These are phyloP conservation scores for Lytechinus pictus DNA, from an alignment of 35 echinoderm and acorn worm genomes.

Conservation along the genomic window DNA sequence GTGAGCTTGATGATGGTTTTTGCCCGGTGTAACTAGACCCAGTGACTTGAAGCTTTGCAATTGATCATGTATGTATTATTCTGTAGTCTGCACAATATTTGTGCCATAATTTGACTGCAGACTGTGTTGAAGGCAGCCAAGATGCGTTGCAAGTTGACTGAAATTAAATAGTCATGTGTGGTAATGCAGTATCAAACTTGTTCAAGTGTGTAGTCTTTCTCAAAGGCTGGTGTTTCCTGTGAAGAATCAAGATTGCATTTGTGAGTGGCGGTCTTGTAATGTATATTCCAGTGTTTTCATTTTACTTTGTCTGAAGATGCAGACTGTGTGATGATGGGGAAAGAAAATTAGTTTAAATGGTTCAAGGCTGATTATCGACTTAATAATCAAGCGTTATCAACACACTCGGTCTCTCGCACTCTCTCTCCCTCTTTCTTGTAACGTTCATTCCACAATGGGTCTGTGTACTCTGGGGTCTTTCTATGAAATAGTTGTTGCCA, in stretches of 20 bases:
- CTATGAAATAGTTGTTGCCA: too few relatives aligned
- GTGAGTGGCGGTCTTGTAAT: not conserved
- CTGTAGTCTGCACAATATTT: not conserved
- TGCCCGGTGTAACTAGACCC: too few relatives aligned
- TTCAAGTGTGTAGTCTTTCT: too few relatives aligned
- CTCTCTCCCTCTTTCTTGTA: not conserved
- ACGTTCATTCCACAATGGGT: too few relatives aligned
- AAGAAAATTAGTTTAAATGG: not conserved
- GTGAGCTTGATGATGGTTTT: not conserved
- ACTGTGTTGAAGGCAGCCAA: too few relatives aligned
- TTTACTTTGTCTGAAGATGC: not conserved
- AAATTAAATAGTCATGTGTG: too few relatives aligned
- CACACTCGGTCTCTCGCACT: not conserved
- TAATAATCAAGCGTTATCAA: not conserved
- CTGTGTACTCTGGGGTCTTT: too few relatives aligned
- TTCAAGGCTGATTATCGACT: not conserved
- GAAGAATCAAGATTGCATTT: not conserved
- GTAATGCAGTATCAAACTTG: too few relatives aligned
- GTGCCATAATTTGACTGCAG: not conserved
- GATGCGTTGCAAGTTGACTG: too few relatives aligned
- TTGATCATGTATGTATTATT: not conserved
- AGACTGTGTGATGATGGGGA: not conserved
- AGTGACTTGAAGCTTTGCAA: too few relatives aligned
- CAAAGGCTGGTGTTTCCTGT: too few relatives aligned
- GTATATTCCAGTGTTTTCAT: not conserved